These are phyloP conservation scores for Lipophrys pholis DNA, from an alignment of 2,113 vertebrate genomes.

Conservation along the genomic window DNA sequence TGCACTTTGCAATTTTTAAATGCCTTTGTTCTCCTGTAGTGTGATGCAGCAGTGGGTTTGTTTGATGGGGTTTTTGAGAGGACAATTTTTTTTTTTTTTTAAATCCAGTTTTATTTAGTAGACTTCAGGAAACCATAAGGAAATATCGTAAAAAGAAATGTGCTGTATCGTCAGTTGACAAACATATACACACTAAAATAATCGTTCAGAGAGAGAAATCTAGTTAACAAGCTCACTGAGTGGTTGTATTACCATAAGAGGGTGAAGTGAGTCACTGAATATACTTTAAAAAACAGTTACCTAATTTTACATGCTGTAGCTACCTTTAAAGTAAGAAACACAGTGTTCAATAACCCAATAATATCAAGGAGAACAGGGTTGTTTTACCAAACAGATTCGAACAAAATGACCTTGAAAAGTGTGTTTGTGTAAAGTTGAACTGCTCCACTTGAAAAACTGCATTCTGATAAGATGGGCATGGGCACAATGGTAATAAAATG, in stretches of 20 bases:
- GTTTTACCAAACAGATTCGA: background rate
- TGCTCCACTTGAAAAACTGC: background rate
- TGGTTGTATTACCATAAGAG: too few species aligned
- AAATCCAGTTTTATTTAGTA: background rate
- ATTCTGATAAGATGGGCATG: background rate
- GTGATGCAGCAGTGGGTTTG: slow-evolving; percentile 1
- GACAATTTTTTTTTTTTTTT: background rate
- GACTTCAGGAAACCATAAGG: background rate
- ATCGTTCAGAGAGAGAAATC: too few species aligned
- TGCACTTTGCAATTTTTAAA: slow-evolving; percentile 45
- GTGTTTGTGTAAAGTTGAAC: background rate
- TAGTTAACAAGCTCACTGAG: too few species aligned
- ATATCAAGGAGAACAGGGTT: background rate
- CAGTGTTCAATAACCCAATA: too few species aligned
- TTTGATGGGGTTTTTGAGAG: slow-evolving; percentile 12
- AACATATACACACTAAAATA: too few species aligned
- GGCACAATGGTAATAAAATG: background rate
- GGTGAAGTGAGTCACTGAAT: too few species aligned
- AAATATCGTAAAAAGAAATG: too few species aligned
- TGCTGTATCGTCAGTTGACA: too few species aligned
- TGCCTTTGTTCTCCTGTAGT: slow-evolving; percentile 38
- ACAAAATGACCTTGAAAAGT: background rate
- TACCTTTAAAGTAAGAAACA: too few species aligned
- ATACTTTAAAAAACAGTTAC: too few species aligned
- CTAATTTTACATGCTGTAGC: too few species aligned